Evolutionary conservation across 2,888 invertebrate species (phyloP), one percentile per base, ranked within the genome.

Genomic region (Drosophila rubida): DNA sequence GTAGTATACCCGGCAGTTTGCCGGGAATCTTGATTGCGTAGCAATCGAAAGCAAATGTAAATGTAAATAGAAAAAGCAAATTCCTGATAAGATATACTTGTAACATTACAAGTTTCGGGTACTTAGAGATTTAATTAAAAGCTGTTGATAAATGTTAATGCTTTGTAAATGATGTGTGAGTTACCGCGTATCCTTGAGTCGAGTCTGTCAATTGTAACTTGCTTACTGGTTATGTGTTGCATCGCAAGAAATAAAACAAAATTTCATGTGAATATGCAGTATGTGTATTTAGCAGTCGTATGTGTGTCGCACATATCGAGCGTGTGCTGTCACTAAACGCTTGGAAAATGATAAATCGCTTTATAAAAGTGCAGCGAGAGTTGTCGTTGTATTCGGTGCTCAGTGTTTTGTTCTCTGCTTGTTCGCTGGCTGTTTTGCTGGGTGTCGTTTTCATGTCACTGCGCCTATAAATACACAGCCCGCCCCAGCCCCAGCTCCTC

Each of bases 301-400:
- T 70, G 35, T 62, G 35, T 70, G 58, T 63, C 51, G 61, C 44
- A 35, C 39, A 66, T 73, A 74, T 73, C 51, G 79, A 65, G 69
- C 55, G 80, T 69, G 68, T 55, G 72, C 85, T 85, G 85, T 85
- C 88, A 85, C 65, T 88, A 88, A 87, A 88, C 78, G 79, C 79
- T 81, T 70, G 69, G 48, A 75, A 78, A 75, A 88, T 89, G 88
- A 89, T 89, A 80, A 90, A 89, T 89, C 76, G 76, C 70, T 88
- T 89, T 89, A 89, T 87, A 89, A 89, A 87, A 90, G 89, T 88
- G 89, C 88, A 88, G 88, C 64, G 87, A 57, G 78, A 77, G 74
- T 75, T 77, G 58, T 59, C 58, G 30, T 42, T 32, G 42, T 27
- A 25, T 14, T n/a, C 14, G 25, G 53, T 80, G 78, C 83, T 63